Evolutionary conservation across 1,140 invertebrate genomes (phyloP), one percentile per base, ranked within the genome.

Genomic region (Galleria mellonella): DNA sequence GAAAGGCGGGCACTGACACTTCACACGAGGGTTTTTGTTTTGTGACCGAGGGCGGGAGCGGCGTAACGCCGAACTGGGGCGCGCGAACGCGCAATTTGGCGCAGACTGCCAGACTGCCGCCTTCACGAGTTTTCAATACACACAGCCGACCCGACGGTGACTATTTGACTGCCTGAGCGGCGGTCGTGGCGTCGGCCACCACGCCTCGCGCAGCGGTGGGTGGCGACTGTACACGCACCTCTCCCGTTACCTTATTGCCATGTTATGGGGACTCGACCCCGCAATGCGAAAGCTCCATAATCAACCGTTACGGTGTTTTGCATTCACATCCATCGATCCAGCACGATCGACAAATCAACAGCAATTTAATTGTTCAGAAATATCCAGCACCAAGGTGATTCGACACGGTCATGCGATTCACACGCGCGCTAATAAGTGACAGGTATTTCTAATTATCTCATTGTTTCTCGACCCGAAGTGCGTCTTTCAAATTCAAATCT

Each of bases 231-330:
- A 66, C 65, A 70, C 72, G 64, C 70, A 72, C 68, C 72, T 79
- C 78, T 78, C 78, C 74, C 76, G 74, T 82, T 83, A 83, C 74
- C 78, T 83, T 69, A 79, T 74, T 76, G 74, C 78, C 60, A 76
- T 76, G 72, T 72, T 78, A 78, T 68, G 76, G 76, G 74, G 75
- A 73, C 78, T 68, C 69, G 75, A 76, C 75, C 74, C 76, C 78
- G 70, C 64, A 62, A 48, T 63, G 65, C 63, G 62, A 70, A 75
- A 77, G 77, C 73, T 71, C 58, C 47, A 38, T 61, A 60, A 65
- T 64, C 56, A 55, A 58, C 46, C 49, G 52, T 70, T 62, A 56
- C 59, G 55, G 55, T 64, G 48, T 59, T 55, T 52, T 51, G 40
- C 57, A 56, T 50, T 47, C 43, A 55, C 43, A 45, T 54, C 47